Conservation (phyloP, 2,113 vertebrate genomes). For the Eubucco bourcierii region DNA sequence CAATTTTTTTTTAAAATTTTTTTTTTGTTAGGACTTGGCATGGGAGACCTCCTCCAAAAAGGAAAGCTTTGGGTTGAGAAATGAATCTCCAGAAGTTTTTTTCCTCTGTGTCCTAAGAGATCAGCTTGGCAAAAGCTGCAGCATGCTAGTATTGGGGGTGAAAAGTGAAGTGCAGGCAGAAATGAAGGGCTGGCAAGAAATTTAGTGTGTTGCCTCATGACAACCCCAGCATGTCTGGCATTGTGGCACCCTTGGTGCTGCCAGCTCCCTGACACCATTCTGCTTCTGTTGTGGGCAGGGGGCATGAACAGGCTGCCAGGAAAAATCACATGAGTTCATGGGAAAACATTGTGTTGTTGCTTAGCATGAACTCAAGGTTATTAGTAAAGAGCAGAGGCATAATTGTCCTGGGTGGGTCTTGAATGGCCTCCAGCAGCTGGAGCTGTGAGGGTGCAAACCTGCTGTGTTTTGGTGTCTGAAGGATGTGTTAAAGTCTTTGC, state of each 20-base stretch:
- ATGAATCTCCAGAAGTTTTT: not conserved
- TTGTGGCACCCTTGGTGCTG: accelerated
- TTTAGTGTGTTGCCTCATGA: not conserved
- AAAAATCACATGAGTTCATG: not conserved
- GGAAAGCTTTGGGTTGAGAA: not conserved
- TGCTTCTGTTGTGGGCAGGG: accelerated
- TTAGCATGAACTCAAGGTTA: not conserved
- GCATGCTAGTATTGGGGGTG: not conserved
- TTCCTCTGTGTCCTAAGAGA: not conserved
- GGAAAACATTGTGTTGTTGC: accelerated
- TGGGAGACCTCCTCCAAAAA: not conserved
- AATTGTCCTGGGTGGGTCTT: not conserved
- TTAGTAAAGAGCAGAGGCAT: not conserved
- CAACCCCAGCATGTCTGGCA: not conserved
- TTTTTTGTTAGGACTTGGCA: not conserved
- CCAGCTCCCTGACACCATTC: not conserved
- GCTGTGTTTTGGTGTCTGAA: accelerated
- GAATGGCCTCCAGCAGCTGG: accelerated
- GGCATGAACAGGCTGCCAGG: not conserved
- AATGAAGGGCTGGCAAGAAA: not conserved
- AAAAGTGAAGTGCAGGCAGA: accelerated
- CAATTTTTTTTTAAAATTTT: not conserved
- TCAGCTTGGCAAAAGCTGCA: not conserved
- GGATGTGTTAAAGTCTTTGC: not conserved
- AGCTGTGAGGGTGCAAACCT: not conserved